phyloP scores from a whole-genome alignment of 2,797 vertebrate species.

The Ficedula albicollis region DNA sequence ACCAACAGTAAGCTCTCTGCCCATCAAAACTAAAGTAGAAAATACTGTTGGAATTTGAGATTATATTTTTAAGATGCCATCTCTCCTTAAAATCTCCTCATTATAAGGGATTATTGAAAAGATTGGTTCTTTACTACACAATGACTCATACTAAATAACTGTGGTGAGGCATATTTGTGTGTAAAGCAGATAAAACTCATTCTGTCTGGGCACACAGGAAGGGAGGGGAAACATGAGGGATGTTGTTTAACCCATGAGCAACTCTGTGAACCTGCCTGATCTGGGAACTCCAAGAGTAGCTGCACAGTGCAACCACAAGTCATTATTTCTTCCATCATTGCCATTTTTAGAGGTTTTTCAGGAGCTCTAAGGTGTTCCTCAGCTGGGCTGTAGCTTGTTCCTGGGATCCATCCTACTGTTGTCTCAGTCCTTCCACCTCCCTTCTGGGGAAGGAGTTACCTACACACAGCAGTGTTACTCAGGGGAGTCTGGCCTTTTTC shows the following conservation, averaged over 20 bases:
- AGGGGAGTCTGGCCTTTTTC: background rate
- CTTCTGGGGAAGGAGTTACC: accelerated
- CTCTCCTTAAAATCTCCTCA: background rate
- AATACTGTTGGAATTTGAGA: background rate
- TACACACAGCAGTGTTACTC: background rate
- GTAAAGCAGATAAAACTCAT: background rate
- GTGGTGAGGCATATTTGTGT: background rate
- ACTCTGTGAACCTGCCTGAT: background rate
- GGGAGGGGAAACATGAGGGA: background rate
- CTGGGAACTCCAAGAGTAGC: background rate
- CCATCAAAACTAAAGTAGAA: background rate
- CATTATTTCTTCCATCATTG: background rate
- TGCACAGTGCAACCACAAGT: background rate
- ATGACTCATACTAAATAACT: background rate
- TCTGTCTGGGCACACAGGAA: background rate
- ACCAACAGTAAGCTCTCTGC: background rate
- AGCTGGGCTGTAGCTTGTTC: background rate
- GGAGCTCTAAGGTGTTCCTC: background rate
- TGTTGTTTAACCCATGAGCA: background rate
- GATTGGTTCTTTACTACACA: background rate
- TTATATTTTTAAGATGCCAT: background rate
- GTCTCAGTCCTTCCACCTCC: background rate
- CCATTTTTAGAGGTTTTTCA: background rate
- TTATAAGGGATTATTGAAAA: background rate
- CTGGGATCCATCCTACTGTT: background rate